A percentile compares a stretch with the other conserved stretches of the same genome.
Evolutionary conservation across 2,113 vertebrate species (phyloP).

Genomic region (Pomatorhinus ruficollis): DNA sequence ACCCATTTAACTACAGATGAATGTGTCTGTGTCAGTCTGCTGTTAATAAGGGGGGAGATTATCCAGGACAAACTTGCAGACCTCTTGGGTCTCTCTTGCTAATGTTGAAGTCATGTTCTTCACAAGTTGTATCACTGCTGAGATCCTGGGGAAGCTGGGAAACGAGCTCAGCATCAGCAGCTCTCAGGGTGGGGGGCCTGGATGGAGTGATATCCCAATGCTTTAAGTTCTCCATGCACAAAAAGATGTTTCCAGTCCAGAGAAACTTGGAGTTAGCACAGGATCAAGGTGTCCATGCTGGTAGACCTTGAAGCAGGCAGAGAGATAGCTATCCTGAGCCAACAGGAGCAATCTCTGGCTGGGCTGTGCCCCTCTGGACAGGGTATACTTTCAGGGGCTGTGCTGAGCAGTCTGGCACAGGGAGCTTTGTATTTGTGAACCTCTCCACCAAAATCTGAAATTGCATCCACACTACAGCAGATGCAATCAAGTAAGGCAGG

Average conservation of each 20-base stretch:
- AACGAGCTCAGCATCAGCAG: background rate
- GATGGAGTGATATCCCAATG: background rate
- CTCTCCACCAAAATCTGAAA: background rate
- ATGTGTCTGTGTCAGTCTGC: background rate
- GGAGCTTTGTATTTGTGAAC: background rate
- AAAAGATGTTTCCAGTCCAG: background rate
- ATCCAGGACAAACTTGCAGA: background rate
- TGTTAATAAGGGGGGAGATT: background rate
- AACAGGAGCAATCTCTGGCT: background rate
- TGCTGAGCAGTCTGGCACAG: rapidly evolving
- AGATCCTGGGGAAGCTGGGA: background rate
- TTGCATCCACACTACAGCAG: background rate
- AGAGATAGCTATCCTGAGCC: rapidly evolving
- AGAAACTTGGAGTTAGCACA: background rate
- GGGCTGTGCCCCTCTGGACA: background rate
- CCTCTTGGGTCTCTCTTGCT: background rate
- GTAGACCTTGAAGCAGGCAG: background rate
- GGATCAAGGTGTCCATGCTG: background rate
- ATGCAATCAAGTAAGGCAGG: background rate
- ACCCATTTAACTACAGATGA: background rate
- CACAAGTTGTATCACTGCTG: rapidly evolving
- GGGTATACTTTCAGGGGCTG: background rate
- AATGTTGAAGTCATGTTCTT: background rate
- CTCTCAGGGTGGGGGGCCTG: background rate
- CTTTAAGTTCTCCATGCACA: background rate